Evolutionary conservation across 2,113 vertebrate species (phyloP).

Genomic region (Microcebus ravelobensis): DNA sequence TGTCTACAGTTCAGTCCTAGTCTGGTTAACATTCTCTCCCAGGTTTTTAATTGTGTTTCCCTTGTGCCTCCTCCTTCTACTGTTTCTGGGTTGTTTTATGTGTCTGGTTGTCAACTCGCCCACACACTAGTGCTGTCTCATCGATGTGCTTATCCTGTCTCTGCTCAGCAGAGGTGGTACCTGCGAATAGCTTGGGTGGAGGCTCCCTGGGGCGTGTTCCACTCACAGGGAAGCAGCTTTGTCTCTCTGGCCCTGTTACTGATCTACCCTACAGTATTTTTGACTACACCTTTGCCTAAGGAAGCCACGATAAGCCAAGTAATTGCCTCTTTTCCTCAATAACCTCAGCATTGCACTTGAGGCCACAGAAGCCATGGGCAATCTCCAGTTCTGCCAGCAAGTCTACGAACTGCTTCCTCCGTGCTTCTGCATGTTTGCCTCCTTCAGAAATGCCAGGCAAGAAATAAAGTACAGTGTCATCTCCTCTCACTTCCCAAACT

Average conservation of each 20-base stretch:
- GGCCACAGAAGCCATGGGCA: neutral
- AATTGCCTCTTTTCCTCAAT: neutral
- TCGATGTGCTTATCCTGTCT: neutral
- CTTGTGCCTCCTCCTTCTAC: accelerated
- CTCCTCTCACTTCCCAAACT: neutral
- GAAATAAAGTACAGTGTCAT: neutral
- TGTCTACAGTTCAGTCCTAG: neutral
- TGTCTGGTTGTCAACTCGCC: neutral
- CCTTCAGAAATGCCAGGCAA: neutral
- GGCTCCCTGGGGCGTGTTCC: neutral
- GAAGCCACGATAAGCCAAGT: neutral
- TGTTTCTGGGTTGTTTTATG: neutral
- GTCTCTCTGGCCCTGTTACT: neutral
- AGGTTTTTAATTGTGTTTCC: neutral
- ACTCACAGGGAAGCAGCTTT: neutral
- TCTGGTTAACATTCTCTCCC: neutral
- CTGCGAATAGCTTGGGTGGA: neutral
- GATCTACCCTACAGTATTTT: neutral
- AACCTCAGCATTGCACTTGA: neutral
- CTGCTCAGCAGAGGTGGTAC: neutral
- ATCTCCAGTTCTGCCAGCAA: neutral
- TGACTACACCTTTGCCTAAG: neutral
- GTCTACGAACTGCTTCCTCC: neutral
- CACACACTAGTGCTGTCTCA: neutral
- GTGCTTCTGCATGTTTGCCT: accelerated